Base-by-base conservation (phyloP, 2,888 invertebrate genomes). In the Linnaemya vulpina region DNA sequence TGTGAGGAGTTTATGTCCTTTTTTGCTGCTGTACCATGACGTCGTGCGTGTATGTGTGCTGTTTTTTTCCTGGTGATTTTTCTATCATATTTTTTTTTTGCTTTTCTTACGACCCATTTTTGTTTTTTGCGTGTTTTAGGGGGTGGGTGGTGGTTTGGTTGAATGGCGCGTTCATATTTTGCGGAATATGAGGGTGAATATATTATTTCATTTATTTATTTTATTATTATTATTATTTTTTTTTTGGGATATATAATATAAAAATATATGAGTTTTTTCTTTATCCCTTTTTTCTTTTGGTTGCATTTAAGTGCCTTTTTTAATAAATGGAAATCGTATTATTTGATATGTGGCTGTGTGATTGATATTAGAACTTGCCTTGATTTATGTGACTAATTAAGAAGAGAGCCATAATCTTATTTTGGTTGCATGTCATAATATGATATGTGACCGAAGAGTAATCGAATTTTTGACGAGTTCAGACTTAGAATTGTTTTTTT, bases 51-150 rank as follows among this genome's bases (percentile, higher is more conserved):
- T 43, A 15, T 22, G 49, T 60, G 63, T 63, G 62, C 22, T 55
- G 35, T 63, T 65, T 79, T 78, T 63, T 77, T n/a, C n/a, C 65
- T 65, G 22, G 43, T 70, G 38, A 25, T 75, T 77, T 73, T 63
- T 78, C 49, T n/a, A 17, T 25, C 30, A 40, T 51, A 62, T 62
- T 78, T 70, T 63, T 60, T 78, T 70, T 60, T 40, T 62, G 15
- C 13, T 40, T 67, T 58, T 67, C 58, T 67, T 60, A 70, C 60
- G 75, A 75, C 68, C 68, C 58, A 81, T 81, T 81, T 75, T 73
- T 68, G 68, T 73, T 80, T 65, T 73, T 58, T 38, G 35, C 17
- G 17, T 60, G 17, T 74, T 80, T 60, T n/a, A 58, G 43, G 67
- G 73, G 74, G 60, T 60, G 73, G 79, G 60, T 73, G 74, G 67